Conservation (phyloP, 2,888 invertebrate genomes). For the Sceliomorpha sp. region DNA sequence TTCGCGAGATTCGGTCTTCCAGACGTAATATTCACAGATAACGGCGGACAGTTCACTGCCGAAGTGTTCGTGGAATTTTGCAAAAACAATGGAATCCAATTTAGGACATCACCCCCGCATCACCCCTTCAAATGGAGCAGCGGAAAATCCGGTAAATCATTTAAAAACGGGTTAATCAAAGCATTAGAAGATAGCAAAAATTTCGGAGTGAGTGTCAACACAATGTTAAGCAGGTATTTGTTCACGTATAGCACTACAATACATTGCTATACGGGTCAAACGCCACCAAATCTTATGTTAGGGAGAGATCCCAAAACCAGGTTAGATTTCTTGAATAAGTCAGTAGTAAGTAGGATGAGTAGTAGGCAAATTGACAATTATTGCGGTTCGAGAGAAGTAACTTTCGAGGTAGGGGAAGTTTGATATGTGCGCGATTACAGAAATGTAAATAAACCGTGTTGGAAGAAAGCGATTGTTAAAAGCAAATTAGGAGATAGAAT, state of each 20-base stretch:
- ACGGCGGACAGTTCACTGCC: slow-evolving; percentile 42
- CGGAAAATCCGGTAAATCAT: slow-evolving; percentile 47
- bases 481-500: slow-evolving; percentile 15
- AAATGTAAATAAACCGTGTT: slow-evolving; percentile 18
- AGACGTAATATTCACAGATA: slow-evolving; percentile 40
- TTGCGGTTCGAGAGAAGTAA: slow-evolving; percentile 21
- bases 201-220: neutral
- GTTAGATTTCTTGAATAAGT: slow-evolving; percentile 28
- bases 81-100: slow-evolving; percentile 24
- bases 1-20: slow-evolving; percentile 51
- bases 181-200: slow-evolving; percentile 16
- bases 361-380: slow-evolving; percentile 25
- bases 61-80: slow-evolving; percentile 25
- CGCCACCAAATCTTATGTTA: slow-evolving; percentile 43
- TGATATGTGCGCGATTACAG: slow-evolving; percentile 24
- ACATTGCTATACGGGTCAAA: slow-evolving; percentile 40
- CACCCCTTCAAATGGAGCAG: slow-evolving; percentile 39
- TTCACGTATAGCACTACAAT: slow-evolving; percentile 35
- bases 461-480: slow-evolving; percentile 21
- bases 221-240: slow-evolving; percentile 24
- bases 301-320: slow-evolving; percentile 34
- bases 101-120: slow-evolving; percentile 29
- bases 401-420: slow-evolving; percentile 22
- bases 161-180: slow-evolving; percentile 38
- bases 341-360: slow-evolving; percentile 9